Evolutionary conservation across 2,797 vertebrate species (phyloP), one percentile per base, ranked within the genome.

Genomic region (Botia almorhae): DNA sequence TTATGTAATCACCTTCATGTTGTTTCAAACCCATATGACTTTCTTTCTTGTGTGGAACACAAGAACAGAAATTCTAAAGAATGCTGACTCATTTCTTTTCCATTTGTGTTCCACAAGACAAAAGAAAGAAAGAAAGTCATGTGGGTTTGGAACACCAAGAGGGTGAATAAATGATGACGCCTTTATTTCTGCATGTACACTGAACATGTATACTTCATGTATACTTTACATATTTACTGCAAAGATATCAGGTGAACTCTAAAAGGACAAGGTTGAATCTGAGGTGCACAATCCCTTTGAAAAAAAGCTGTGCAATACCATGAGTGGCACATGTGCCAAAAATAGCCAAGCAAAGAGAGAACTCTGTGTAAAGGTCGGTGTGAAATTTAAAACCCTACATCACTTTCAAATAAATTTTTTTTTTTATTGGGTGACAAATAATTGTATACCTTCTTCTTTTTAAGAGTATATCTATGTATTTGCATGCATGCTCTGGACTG

Each of bases 301-400:
- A 61, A 92, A 90, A 90, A 90, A 90, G 89, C 88, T 86, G 86
- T 90, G 89, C 87, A 86, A 87, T 81, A 76, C 85, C 84, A 69
- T 63, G 74, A 82, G 70, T 39, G 55, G 83, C 76, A 76, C 81
- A 48, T 36, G 55, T 5, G 83, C 91, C 90, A 89, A 90, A 93
- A 94, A 94, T 95, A 89, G 87, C 73, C 83, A 82, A 84, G 85
- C 89, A 91, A 73, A 83, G 88, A 90, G 88, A 89, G 87, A 84
- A 90, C 84, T 82, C 87, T 91, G 91, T 80, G 65, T 73, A 94
- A 96, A 96, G 95, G 94, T 96, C 92, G 82, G 70, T 29, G 21
- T 76, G 75, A 86, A 88, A 87, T 83, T 82, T 69, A 65, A 87
- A 69, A 65, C 76, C 70, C 36, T 17, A 71, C 76, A 77, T 78